phyloP scores from a whole-genome alignment of 2,888 invertebrate genomes.

The Timandra comae region DNA sequence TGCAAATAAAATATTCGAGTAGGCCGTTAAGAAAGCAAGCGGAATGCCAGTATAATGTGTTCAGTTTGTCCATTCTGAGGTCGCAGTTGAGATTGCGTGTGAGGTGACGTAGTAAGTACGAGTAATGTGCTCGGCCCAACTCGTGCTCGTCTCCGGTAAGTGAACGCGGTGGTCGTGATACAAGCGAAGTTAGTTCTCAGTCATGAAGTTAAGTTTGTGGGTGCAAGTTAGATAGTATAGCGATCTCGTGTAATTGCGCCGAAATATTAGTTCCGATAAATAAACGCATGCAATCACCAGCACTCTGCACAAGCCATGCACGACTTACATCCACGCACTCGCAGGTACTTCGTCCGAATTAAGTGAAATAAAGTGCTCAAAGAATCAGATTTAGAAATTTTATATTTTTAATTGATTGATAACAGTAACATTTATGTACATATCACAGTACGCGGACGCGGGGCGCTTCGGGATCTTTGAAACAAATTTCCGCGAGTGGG shows the following conservation, averaged over 20 bases:
- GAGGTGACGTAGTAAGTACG: conserved; percentile 32
- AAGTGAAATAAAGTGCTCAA: conserved; percentile 47
- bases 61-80: conserved; percentile 24
- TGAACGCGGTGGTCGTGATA: conserved; percentile 25
- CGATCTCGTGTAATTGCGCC: conserved; percentile 17
- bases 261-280: conserved; percentile 43
- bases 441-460: conserved; percentile 78
- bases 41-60: conserved; percentile 28
- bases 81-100: conserved; percentile 26
- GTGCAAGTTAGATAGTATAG: conserved; percentile 40
- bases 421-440: conserved; percentile 74
- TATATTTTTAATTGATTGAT: conserved; percentile 63
- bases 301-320: conserved; percentile 71
- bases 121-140: conserved; percentile 34
- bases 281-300: conserved; percentile 60
- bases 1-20: conserved; percentile 28
- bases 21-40: conserved; percentile 39
- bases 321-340: conserved; percentile 62
- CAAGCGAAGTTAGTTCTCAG: conserved; percentile 35
- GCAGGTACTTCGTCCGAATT: conserved; percentile 41
- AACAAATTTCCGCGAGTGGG: conserved; percentile 51
- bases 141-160: conserved; percentile 18
- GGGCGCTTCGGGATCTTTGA: conserved; percentile 70
- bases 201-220: conserved; percentile 31
- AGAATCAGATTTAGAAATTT: conserved; percentile 52